A percentile compares a stretch with the other conserved stretches of the same genome.
Evolutionary conservation across 92 coral and sea anemone genomes (phyloP).

Genomic region (Blastomussa wellsi): DNA sequence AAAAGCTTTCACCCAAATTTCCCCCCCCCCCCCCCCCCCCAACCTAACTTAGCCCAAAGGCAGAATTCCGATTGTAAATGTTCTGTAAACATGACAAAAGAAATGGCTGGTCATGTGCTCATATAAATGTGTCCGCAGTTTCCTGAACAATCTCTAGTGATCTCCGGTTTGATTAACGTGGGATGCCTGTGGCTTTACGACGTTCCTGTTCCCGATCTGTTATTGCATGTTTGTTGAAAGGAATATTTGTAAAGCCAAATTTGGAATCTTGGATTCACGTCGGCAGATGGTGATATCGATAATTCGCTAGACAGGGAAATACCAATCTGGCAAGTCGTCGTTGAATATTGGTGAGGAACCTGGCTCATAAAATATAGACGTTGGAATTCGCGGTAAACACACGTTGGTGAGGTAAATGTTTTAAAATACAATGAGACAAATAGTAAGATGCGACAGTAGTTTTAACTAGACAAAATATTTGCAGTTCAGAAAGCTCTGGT

Average conservation of each 20-base stretch:
- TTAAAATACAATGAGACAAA: background rate
- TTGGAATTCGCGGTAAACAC: background rate
- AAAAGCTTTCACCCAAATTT: background rate
- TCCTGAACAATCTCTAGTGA: constrained; percentile 13
- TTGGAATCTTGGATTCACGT: background rate
- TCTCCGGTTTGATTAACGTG: background rate
- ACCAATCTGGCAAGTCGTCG: background rate
- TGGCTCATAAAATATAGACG: background rate
- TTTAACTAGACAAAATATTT: background rate
- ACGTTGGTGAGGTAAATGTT: background rate
- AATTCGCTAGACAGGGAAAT: background rate
- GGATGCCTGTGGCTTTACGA: background rate
- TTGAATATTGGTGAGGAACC: background rate
- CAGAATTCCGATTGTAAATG: background rate
- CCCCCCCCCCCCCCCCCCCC: background rate
- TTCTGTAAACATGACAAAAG: background rate
- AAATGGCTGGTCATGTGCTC: background rate
- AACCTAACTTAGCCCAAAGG: no score
- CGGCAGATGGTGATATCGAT: background rate
- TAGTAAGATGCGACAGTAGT: background rate
- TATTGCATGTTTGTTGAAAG: background rate
- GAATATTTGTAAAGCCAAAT: background rate
- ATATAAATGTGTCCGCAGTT: background rate
- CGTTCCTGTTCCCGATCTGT: background rate
- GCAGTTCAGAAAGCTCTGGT: background rate